phyloP scores from a whole-genome alignment of 2,797 vertebrate species.

The Lepidocolaptes lacrymiger region DNA sequence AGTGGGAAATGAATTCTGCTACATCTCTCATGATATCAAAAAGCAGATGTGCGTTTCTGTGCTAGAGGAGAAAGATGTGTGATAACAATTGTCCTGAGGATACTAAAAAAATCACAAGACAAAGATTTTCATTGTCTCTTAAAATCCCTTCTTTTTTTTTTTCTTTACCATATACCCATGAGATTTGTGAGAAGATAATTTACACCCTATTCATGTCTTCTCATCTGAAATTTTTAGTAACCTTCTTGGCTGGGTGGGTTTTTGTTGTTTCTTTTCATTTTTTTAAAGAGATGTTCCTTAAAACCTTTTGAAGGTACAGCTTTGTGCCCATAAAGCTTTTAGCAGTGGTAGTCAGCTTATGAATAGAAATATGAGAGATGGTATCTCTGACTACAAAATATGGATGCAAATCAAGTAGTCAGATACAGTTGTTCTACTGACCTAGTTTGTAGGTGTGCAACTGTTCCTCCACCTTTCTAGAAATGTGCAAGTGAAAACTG shows the following conservation, averaged over 20 bases:
- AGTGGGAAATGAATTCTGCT: neutral
- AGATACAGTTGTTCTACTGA: constrained; percentile 5
- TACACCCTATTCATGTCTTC: neutral
- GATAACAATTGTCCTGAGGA: neutral
- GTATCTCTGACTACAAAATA: neutral
- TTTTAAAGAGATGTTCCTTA: neutral
- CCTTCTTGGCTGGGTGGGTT: neutral
- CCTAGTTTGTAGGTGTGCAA: neutral
- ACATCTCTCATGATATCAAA: neutral
- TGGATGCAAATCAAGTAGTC: neutral
- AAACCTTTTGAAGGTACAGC: neutral
- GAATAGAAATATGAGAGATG: neutral
- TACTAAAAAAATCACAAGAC: neutral
- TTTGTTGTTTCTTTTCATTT: neutral
- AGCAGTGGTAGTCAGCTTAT: neutral
- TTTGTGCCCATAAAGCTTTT: neutral
- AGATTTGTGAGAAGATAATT: neutral
- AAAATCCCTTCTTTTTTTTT: neutral
- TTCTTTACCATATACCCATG: neutral
- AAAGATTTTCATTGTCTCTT: neutral
- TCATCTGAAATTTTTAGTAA: neutral
- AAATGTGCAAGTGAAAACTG: neutral
- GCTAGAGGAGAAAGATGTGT: neutral
- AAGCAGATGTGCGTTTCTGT: neutral
- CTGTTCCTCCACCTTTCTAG: neutral